These are phyloP conservation scores for Oryzias sinensis DNA, from an alignment of 2,797 vertebrate species.

Conservation along the genomic window DNA sequence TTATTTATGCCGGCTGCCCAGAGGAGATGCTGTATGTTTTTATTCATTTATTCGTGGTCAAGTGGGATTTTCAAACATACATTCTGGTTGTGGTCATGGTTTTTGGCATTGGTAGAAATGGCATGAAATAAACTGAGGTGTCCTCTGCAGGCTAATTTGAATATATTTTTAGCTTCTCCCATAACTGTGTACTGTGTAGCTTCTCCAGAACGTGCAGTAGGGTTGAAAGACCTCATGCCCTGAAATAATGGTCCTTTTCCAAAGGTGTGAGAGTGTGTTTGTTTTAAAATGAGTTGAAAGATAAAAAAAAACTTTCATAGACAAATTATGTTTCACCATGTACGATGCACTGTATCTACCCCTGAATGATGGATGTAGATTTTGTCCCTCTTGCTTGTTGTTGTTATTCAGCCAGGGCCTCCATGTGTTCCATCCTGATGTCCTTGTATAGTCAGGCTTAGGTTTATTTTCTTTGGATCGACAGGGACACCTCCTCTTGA, in stretches of 20 bases:
- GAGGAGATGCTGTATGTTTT: slow-evolving; percentile 48
- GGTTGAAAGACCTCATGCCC: slow-evolving; percentile 22
- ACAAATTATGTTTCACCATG: slow-evolving; percentile 52
- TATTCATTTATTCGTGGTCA: slow-evolving; percentile 30
- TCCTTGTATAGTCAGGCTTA: slow-evolving; percentile 74
- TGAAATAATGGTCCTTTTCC: slow-evolving; percentile 44
- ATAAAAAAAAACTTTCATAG: slow-evolving; percentile 36
- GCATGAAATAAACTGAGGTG: slow-evolving; percentile 22
- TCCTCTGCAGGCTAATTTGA: slow-evolving; percentile 19
- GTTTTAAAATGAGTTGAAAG: slow-evolving; percentile 13
- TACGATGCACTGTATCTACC: slow-evolving; percentile 54
- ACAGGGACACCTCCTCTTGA: slow-evolving; percentile 79
- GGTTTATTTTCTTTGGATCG: slow-evolving; percentile 79
- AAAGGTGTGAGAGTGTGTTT: slow-evolving; percentile 23
- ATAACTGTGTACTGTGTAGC: slow-evolving; percentile 24
- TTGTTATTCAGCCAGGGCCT: slow-evolving; percentile 62
- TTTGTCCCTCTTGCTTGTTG: slow-evolving; percentile 74
- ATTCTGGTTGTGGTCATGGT: slow-evolving; percentile 24
- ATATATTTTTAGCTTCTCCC: slow-evolving; percentile 55
- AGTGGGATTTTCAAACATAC: slow-evolving; percentile 2
- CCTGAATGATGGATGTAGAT: slow-evolving; percentile 73
- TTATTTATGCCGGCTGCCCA: slow-evolving; percentile 83
- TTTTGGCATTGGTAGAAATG: slow-evolving; percentile 17
- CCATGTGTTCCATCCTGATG: slow-evolving; percentile 69
- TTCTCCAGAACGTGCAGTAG: slow-evolving; percentile 44